Conservation (phyloP, 2,797 vertebrate genomes). For the Peromyscus nudipes region DNA sequence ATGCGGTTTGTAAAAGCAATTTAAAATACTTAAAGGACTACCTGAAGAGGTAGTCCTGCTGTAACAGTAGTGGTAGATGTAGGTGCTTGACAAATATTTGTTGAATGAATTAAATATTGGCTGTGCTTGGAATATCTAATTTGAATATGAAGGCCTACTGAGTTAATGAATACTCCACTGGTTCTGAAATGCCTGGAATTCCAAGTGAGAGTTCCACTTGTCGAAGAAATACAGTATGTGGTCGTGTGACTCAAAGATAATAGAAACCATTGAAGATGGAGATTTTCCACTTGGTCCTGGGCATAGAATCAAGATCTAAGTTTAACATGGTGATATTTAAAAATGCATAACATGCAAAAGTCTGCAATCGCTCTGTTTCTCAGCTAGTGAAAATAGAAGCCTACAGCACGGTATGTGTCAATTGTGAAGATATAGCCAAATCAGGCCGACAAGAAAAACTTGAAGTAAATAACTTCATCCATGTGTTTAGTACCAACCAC, state of each 20-base stretch:
- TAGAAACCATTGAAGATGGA: constrained; percentile 85
- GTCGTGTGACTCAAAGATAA: constrained; percentile 83
- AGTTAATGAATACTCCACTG: constrained; percentile 53
- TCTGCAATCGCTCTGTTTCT: constrained; percentile 86
- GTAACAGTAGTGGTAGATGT: constrained; percentile 2
- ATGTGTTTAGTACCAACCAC: constrained; percentile 83
- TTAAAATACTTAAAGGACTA: constrained; percentile 27
- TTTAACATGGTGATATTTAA: constrained; percentile 87
- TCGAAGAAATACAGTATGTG: constrained; percentile 80
- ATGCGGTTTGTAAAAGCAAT: constrained; percentile 62
- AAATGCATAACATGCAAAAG: constrained; percentile 87
- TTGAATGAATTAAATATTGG: constrained; percentile 71
- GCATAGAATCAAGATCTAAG: constrained; percentile 85
- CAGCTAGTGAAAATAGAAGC: constrained; percentile 86
- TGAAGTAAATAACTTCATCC: constrained; percentile 85
- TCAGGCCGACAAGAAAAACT: constrained; percentile 84
- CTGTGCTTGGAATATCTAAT: constrained; percentile 58
- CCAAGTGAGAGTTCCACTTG: constrained; percentile 81
- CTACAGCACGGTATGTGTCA: constrained; percentile 85
- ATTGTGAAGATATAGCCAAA: constrained; percentile 86
- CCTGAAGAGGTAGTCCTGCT: constrained; percentile 48
- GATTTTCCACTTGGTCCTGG: constrained; percentile 85
- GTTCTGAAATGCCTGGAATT: constrained; percentile 82
- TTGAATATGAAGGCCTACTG: constrained; percentile 51
- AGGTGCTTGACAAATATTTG: constrained; percentile 76